Evolutionary conservation across 2,888 invertebrate species (phyloP), one percentile per base, ranked within the genome.

Genomic region (Pristionchus arcanus): DNA sequence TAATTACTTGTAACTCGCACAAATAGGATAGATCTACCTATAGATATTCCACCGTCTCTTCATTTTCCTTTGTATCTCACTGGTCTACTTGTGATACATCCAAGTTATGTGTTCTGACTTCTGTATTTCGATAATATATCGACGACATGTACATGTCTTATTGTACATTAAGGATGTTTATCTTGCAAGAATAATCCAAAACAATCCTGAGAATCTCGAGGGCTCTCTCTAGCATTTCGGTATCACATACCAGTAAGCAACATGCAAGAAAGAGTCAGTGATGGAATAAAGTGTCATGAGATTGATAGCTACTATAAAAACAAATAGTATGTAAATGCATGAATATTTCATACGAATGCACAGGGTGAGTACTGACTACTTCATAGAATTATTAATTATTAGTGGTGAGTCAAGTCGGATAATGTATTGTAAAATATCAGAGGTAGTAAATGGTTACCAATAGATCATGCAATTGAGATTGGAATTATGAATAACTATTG

Each of bases 251-350:
- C 81, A 81, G 81, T 81, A 81, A 37, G 37, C 16, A 49, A 81
- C 49, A 81, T 53, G 74, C 74, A 74, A 81, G 81, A 81, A 81
- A 81, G 81, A 81, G 81, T 81, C 42, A 81, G 9, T 81, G 42
- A 81, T 49, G 81, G 49, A 81, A 81, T 81, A 63, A 77, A 81
- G 42, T 81, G 81, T 81, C 81, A 81, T 81, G 81, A 74, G 74
- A 81, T 81, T 81, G 81, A 42, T 81, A 74, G 11, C 25, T 42
- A 81, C 81, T 81, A 74, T 74, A 81, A 9, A 81, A 21, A 49
- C 28, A 31, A 81, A 81, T 81, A 81, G n/a, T 81, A 49, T 49
- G 42, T 49, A 81, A 81, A 81, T 81, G 81, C 81, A 49, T n/a
- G 81, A 81, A 81, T 81, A 74, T 7, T 37, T 37, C 7, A 53